These are phyloP conservation scores for Cryptotis parvus DNA, from an alignment of 2,113 vertebrate species.

Conservation along the genomic window DNA sequence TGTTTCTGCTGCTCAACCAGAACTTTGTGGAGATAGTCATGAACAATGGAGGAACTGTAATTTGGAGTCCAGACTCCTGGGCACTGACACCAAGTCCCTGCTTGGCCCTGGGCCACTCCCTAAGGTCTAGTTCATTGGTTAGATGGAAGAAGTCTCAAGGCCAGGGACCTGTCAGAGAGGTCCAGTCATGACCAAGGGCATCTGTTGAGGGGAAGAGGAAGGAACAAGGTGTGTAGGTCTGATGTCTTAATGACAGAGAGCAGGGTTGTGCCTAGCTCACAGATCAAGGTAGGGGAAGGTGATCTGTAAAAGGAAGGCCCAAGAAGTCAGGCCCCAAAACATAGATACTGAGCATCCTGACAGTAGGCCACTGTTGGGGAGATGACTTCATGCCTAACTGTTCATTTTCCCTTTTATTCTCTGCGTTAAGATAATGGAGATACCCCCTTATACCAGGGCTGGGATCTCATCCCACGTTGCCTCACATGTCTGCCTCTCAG, in stretches of 20 bases:
- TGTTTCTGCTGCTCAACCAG: background rate
- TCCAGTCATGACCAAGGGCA: background rate
- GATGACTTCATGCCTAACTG: background rate
- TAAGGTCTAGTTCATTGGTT: background rate
- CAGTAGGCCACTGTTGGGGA: conserved; percentile 34
- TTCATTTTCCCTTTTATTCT: background rate
- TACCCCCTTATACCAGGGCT: background rate
- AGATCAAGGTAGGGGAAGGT: conserved; percentile 77
- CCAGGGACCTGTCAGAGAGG: background rate
- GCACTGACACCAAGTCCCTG: background rate
- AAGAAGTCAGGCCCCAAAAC: conserved; percentile 67
- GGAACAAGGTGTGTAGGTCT: conserved; percentile 50
- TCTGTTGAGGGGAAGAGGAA: background rate
- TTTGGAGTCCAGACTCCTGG: background rate
- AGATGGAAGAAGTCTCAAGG: background rate
- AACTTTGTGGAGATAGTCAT: background rate
- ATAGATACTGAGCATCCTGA: conserved; percentile 30
- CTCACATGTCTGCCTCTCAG: too few species aligned
- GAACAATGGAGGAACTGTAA: background rate
- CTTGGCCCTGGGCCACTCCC: background rate
- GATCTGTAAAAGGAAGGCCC: conserved; percentile 65
- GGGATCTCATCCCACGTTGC: background rate
- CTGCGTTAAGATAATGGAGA: background rate
- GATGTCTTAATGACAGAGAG: conserved; percentile 15
- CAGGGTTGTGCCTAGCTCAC: conserved; percentile 59